Percentiles rank a stretch among this genome's conserved stretches.
Conservation (phyloP, 2,113 vertebrate species). For the Rallus limicola region DNA sequence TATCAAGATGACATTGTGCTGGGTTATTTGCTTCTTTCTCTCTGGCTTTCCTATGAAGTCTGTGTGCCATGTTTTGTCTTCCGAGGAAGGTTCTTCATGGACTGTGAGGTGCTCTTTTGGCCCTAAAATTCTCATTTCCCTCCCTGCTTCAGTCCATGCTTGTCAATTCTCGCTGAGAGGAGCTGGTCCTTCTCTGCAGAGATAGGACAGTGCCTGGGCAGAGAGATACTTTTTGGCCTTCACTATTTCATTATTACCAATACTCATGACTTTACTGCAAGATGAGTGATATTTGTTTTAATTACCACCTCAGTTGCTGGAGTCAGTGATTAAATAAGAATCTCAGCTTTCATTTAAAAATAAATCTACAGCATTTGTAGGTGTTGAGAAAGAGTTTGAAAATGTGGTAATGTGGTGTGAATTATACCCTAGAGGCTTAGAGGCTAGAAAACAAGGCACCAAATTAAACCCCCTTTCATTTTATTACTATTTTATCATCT, state of each 20-base stretch:
- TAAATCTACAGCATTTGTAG: conserved; percentile 12
- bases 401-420: neutral
- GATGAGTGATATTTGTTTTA: neutral
- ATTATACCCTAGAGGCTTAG: neutral
- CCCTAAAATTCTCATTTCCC: neutral
- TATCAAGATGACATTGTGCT: neutral
- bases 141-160: neutral
- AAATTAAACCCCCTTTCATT: neutral
- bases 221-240: neutral
- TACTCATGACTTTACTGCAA: neutral
- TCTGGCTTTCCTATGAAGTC: neutral
- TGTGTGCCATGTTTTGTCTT: neutral
- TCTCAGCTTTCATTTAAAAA: conserved; percentile 34
- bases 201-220: neutral
- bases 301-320: neutral
- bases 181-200: neutral
- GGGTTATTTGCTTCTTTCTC: neutral
- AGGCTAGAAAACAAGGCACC: neutral
- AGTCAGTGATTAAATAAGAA: neutral
- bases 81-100: neutral
- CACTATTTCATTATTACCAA: neutral
- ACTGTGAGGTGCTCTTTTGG: neutral
- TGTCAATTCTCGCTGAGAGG: neutral
- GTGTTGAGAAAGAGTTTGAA: conserved; percentile 22
- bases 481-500: neutral